Evolutionary conservation across 2,797 vertebrate species (phyloP).

Genomic region (Xenopus petersii): DNA sequence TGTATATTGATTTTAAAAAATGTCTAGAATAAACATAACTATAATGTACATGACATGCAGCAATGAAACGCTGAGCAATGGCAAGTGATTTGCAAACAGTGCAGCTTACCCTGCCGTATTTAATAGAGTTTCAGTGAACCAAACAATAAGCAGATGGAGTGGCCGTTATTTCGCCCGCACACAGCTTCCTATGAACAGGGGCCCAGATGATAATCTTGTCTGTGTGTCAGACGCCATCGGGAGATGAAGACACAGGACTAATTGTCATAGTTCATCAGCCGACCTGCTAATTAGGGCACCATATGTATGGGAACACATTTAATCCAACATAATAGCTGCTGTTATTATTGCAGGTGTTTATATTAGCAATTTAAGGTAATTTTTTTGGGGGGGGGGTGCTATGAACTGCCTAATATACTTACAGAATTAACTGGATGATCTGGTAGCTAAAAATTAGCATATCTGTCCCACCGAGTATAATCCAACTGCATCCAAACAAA

Average conservation of each 20-base stretch:
- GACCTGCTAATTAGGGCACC: conserved; percentile 33
- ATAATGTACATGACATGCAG: conserved; percentile 2
- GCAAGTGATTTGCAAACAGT: conserved; percentile 9
- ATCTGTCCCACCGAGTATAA: too few relatives aligned
- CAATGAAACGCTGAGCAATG: conserved; percentile 21
- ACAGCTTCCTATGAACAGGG: conserved; percentile 3
- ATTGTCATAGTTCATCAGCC: conserved; percentile 13
- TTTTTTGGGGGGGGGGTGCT: too few relatives aligned
- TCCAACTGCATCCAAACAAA: too few relatives aligned
- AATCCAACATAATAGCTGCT: neutral
- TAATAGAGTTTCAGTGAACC: conserved; percentile 9
- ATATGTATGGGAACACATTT: conserved; percentile 16
- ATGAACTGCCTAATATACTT: too few relatives aligned
- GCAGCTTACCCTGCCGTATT: conserved; percentile 18
- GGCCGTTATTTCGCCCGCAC: neutral
- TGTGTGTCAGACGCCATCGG: conserved; percentile 18
- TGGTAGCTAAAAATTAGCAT: too few relatives aligned
- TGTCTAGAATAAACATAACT: neutral
- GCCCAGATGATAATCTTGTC: conserved; percentile 34
- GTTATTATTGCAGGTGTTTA: neutral
- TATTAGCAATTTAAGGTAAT: neutral
- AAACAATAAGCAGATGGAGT: conserved; percentile 29
- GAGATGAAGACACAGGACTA: conserved; percentile 15
- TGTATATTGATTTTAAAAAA: neutral
- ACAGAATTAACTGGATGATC: too few relatives aligned